Evolutionary conservation across 2,888 invertebrate species (phyloP), one percentile per base, ranked within the genome.

Genomic region (Belgica antarctica): DNA sequence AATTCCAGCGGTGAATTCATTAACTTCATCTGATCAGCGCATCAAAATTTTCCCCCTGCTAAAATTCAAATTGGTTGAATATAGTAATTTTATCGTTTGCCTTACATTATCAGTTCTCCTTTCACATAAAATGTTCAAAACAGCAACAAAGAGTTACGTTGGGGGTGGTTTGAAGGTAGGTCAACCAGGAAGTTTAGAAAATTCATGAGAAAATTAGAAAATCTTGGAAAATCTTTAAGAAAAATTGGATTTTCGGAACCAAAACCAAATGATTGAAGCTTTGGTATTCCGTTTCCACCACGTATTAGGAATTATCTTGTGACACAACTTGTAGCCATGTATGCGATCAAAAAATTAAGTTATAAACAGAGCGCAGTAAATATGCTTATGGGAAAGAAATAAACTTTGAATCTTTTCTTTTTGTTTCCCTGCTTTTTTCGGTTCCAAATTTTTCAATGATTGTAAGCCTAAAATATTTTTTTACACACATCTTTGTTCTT

Each of bases 1-100:
- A 15, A 63, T 46, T 65, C 47, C 65, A 65, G 47, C 65, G 47
- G 47, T 65, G 65, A 65, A 65, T 65, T 65, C 65, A 65, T 65
- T 65, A 65, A 65, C 65, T 65, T 65, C 28, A 65, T 47, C 17
- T 47, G 46, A 62, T 62, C 62, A 62, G 31, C 34, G 46, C 22
- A 17, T 15, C 36, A 63, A 47, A 65, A 65, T 65, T 47, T 65
- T 65, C 65, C 24, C n/a, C 17, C 65, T 65, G 65, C 65, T 65
- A 47, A 47, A 65, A 59, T 59, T 59, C 47, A 65, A 46, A 47
- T 65, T 65, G 65, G 65, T 65, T 65, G 65, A 65, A 15, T 65
- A 46, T 65, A 65, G 65, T 65, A 46, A 65, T 65, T 65, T 65
- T 65, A 63, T 47, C 46, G 47, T 17, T 25, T 47, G 59, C 46